Evolutionary conservation across 1,140 invertebrate species (phyloP), one percentile per base, ranked within the genome.

Genomic region (Antheraea mylitta): DNA sequence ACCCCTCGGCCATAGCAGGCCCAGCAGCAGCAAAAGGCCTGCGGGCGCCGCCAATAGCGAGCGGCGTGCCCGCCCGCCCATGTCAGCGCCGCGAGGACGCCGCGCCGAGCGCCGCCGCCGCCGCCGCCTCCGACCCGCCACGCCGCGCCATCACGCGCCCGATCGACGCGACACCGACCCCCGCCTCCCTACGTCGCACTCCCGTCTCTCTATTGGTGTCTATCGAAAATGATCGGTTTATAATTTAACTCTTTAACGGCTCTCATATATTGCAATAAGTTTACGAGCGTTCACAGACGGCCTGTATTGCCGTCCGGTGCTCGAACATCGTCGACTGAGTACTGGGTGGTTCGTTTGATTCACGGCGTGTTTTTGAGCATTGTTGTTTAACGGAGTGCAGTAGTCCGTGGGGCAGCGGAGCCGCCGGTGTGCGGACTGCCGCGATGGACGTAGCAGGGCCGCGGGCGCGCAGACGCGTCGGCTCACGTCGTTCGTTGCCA

Each of bases 361-460:
- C 80, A 86, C 83, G 85, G 87, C 81, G 82, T 87, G 86, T 83
- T 85, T 88, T 84, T 87, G 82, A 87, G 85, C 87, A 89, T 90
- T 91, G 89, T 89, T 90, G 84, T 90, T 85, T 74, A 85, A 84
- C 85, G 87, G 86, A 90, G 84, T 89, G 89, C 87, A 87, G 89
- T 86, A 86, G 86, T 87, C 86, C 89, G 89, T 91, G 86, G 87
- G 85, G 89, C 89, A 89, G 89, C 89, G 89, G 87, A 89, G 89
- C 89, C 89, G 89, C 89, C 87, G 89, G 89, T 87, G 87, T 90
- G 89, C 89, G 89, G 87, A 91, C 89, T 91, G 89, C 82, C 87
- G 80, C 89, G 89, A 82, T 86, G 80, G 85, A 83, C 82, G 76
- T 73, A 76, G 80, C 81, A 81, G 72, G 74, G 82, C 64, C 82